A percentile compares a stretch with the other conserved stretches of the same genome.
Evolutionary conservation across 2,797 vertebrate genomes (phyloP).

Genomic region (Lepidocolaptes lacrymiger): DNA sequence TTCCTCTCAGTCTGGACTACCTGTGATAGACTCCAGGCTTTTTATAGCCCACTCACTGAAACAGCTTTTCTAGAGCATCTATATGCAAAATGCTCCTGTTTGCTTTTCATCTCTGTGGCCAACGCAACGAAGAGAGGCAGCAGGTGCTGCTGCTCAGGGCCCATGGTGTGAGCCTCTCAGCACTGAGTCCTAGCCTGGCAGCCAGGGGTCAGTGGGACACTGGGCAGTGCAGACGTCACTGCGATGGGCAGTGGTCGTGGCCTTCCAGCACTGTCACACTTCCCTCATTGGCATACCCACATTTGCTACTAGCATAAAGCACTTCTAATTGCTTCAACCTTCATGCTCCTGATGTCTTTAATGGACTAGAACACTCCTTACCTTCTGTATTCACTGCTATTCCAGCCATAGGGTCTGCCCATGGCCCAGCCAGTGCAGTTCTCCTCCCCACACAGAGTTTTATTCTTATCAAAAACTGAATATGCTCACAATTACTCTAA

Average conservation of each 20-base stretch:
- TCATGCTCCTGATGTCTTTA: background rate
- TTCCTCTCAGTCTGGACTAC: background rate
- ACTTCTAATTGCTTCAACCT: background rate
- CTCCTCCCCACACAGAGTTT: background rate
- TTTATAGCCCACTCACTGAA: background rate
- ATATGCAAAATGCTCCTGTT: background rate
- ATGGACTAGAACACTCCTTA: background rate
- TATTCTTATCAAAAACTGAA: background rate
- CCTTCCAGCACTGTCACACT: background rate
- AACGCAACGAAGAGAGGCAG: background rate
- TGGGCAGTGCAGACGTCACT: background rate
- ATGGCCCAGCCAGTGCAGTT: background rate
- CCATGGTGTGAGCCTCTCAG: accelerated
- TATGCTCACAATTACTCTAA: background rate
- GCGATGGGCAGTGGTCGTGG: too few species aligned
- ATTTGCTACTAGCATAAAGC: background rate
- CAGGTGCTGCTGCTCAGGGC: background rate
- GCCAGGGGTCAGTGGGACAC: too few species aligned
- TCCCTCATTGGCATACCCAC: background rate
- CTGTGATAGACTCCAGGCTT: background rate
- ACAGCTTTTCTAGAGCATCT: background rate
- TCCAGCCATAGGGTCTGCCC: background rate
- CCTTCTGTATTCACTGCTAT: background rate
- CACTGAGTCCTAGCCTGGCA: background rate
- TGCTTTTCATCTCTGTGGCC: background rate